These are phyloP conservation scores for Spinus pinus DNA, from an alignment of 2,797 vertebrate genomes.

Conservation along the genomic window DNA sequence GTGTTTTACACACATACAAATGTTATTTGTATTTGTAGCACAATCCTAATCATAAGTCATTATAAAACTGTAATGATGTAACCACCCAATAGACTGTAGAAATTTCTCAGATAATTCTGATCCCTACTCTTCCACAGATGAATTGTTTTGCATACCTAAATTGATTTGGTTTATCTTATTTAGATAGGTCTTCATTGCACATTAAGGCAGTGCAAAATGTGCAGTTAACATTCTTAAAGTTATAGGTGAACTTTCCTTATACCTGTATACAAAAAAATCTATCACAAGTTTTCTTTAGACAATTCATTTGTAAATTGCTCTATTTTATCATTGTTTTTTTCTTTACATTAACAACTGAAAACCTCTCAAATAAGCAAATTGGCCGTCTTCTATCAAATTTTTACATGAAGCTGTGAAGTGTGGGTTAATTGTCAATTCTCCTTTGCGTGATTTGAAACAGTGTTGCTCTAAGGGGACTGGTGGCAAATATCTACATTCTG, in stretches of 20 bases:
- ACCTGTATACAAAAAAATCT: not conserved
- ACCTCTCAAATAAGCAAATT: not conserved
- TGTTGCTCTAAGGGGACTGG: not conserved
- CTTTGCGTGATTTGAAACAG: not conserved
- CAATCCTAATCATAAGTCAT: not conserved
- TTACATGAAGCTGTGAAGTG: not conserved
- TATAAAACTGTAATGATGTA: not conserved
- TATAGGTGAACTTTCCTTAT: not conserved
- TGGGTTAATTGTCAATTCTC: not conserved
- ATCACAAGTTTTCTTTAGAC: not conserved
- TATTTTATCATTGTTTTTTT: not conserved
- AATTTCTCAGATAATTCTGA: not conserved
- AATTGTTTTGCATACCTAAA: not conserved
- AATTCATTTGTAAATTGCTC: fast-evolving
- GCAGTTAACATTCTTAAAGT: not conserved
- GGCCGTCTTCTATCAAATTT: not conserved
- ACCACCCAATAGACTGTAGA: not conserved
- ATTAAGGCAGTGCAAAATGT: not conserved
- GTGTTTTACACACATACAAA: not conserved
- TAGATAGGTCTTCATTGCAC: not conserved
- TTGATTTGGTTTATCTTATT: not conserved
- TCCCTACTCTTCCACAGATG: not conserved
- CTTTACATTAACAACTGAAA: not conserved
- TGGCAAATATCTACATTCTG: not conserved
- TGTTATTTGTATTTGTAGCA: not conserved